phyloP scores from a whole-genome alignment of 2,888 invertebrate genomes.

The Dendrolimus pini region DNA sequence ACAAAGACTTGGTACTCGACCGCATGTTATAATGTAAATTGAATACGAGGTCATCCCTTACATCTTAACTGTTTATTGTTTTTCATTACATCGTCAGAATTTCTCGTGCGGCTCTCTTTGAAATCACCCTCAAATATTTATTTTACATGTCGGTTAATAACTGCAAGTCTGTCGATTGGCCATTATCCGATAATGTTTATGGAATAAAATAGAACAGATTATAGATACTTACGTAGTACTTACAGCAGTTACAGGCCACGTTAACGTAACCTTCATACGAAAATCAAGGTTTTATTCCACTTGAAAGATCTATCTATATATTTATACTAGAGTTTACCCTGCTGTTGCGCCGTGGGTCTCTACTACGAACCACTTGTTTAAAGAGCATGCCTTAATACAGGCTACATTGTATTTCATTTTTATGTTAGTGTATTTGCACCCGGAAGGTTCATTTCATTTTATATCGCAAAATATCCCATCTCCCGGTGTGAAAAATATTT shows the following conservation, averaged over 20 bases:
- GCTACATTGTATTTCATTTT: too few species aligned
- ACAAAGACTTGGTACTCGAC: not conserved
- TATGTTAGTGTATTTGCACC: too few species aligned
- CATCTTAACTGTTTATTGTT: constrained; percentile 45
- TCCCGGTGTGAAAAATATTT: too few species aligned
- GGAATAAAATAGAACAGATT: constrained; percentile 54
- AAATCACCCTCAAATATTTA: constrained; percentile 53
- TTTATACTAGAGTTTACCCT: too few species aligned
- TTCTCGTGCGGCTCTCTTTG: constrained; percentile 52
- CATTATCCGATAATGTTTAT: constrained; percentile 54
- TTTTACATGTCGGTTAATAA: constrained; percentile 50
- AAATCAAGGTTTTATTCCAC: not conserved
- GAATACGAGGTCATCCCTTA: constrained; percentile 33
- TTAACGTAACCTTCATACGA: not conserved
- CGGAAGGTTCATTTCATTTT: too few species aligned
- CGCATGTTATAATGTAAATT: not conserved
- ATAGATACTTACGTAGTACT: constrained; percentile 23
- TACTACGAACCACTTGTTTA: too few species aligned
- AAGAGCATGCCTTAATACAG: too few species aligned
- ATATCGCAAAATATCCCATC: too few species aligned
- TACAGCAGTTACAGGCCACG: constrained; percentile 15
- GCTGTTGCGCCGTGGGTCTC: too few species aligned
- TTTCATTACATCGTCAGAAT: constrained; percentile 48
- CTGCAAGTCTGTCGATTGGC: constrained; percentile 56
- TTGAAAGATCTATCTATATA: not conserved